Evolutionary conservation across 2,888 invertebrate species (phyloP).

Genomic region (Drosophila subsilvestris): DNA sequence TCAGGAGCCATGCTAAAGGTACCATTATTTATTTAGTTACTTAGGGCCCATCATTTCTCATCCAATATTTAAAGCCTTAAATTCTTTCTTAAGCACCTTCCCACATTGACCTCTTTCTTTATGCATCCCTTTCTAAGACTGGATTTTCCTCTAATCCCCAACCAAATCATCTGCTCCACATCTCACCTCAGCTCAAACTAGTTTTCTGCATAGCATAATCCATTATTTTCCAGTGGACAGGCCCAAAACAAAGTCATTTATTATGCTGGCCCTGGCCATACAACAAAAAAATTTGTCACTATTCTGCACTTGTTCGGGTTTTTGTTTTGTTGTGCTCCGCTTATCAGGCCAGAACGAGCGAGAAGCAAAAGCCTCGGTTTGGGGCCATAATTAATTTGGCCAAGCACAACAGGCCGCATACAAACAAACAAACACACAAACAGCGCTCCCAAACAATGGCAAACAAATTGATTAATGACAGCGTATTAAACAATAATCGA

Average conservation of each 20-base stretch:
- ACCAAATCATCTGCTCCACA: constrained; percentile 1
- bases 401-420: constrained; percentile 51
- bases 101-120: background rate
- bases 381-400: constrained; percentile 74
- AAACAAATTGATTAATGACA: constrained; percentile 78
- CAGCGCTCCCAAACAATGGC: constrained; percentile 67
- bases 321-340: constrained; percentile 39
- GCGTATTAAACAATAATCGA: constrained; percentile 79
- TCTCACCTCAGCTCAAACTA: constrained; percentile 34
- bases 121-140: background rate
- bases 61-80: too few species aligned
- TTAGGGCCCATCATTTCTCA: too few species aligned
- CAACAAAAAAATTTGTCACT: constrained; percentile 67
- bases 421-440: constrained; percentile 10
- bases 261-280: constrained; percentile 45
- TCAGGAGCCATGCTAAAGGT: too few species aligned
- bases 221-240: constrained; percentile 57
- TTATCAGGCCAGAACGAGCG: constrained; percentile 58
- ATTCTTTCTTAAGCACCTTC: too few species aligned
- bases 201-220: constrained; percentile 46
- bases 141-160: background rate
- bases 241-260: constrained; percentile 71
- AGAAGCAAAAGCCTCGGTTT: constrained; percentile 7
- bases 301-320: constrained; percentile 63
- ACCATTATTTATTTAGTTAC: too few species aligned